A percentile compares a stretch with the other conserved stretches of the same genome.
Conservation (phyloP, 2,113 vertebrate genomes). For the Pagrus major region DNA sequence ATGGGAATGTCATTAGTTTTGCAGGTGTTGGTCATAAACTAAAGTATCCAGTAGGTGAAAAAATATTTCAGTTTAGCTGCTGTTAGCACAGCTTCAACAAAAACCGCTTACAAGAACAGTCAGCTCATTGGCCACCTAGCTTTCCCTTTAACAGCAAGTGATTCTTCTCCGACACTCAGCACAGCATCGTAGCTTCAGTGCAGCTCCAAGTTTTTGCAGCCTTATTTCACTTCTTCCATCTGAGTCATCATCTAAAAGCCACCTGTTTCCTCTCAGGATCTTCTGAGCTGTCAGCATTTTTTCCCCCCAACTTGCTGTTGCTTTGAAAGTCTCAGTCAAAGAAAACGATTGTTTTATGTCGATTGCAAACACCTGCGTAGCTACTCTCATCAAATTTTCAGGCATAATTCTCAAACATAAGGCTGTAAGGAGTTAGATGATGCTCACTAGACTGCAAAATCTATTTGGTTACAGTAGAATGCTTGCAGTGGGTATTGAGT, state of each 20-base stretch:
- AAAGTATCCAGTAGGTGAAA: too few species aligned
- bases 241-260: conserved; percentile 24
- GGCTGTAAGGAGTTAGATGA: neutral
- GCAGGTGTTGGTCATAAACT: too few species aligned
- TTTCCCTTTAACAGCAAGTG: neutral
- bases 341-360: neutral
- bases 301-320: neutral
- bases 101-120: neutral
- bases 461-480: neutral
- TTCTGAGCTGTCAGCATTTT: conserved; percentile 25
- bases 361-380: conserved; percentile 3
- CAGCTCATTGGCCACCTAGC: too few species aligned
- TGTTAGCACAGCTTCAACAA: neutral
- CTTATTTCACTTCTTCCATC: conserved; percentile 8
- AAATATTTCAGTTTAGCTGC: neutral
- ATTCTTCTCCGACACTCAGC: neutral
- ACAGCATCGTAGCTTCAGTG: neutral
- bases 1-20: too few species aligned
- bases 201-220: neutral
- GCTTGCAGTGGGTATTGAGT: neutral
- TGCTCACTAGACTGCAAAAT: too few species aligned
- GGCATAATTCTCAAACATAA: neutral
- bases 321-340: conserved; percentile 17
- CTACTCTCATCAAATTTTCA: neutral
- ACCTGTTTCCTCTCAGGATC: conserved; percentile 30